Conservation (phyloP, 2,888 invertebrate genomes). For the Acrocera orbiculus region DNA sequence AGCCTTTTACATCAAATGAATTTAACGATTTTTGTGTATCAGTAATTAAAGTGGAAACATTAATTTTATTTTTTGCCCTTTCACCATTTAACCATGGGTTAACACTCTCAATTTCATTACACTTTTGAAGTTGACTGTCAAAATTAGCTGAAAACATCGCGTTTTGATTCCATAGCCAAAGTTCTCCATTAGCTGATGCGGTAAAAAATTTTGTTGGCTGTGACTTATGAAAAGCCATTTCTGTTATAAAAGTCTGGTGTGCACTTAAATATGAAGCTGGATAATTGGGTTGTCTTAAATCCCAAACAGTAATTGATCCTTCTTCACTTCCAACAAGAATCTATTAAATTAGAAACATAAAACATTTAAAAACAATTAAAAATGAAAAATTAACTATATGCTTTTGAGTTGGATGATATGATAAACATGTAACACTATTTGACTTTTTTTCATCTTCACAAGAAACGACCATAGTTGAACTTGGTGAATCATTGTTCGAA, state of each 20-base stretch:
- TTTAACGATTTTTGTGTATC: slow-evolving; percentile 64
- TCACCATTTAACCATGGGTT: slow-evolving; percentile 52
- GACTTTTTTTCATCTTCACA: slow-evolving; percentile 42
- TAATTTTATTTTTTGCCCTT: slow-evolving; percentile 41
- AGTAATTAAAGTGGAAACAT: slow-evolving; percentile 48
- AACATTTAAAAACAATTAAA: background rate
- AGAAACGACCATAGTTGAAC: slow-evolving; percentile 53
- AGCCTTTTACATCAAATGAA: slow-evolving; percentile 57
- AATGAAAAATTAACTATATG: slow-evolving; percentile 42
- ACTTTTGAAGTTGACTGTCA: slow-evolving; percentile 11
- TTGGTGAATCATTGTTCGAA: slow-evolving; percentile 41
- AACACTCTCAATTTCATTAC: slow-evolving; percentile 12
- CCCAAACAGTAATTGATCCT: slow-evolving; percentile 78
- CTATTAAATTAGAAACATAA: slow-evolving; percentile 4
- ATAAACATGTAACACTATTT: slow-evolving; percentile 52
- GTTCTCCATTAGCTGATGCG: slow-evolving; percentile 60
- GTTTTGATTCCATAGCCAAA: slow-evolving; percentile 80
- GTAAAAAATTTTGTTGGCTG: slow-evolving; percentile 72
- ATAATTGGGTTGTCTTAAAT: slow-evolving; percentile 63
- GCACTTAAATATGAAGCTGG: slow-evolving; percentile 70
- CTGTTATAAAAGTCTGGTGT: slow-evolving; percentile 57
- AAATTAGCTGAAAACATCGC: slow-evolving; percentile 18
- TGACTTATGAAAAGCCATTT: slow-evolving; percentile 72
- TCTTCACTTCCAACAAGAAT: slow-evolving; percentile 70
- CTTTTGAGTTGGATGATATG: slow-evolving; percentile 72